A percentile compares a stretch with the other conserved stretches of the same genome.
Conservation (phyloP, 2,797 vertebrate species). For the Tapera naevia region DNA sequence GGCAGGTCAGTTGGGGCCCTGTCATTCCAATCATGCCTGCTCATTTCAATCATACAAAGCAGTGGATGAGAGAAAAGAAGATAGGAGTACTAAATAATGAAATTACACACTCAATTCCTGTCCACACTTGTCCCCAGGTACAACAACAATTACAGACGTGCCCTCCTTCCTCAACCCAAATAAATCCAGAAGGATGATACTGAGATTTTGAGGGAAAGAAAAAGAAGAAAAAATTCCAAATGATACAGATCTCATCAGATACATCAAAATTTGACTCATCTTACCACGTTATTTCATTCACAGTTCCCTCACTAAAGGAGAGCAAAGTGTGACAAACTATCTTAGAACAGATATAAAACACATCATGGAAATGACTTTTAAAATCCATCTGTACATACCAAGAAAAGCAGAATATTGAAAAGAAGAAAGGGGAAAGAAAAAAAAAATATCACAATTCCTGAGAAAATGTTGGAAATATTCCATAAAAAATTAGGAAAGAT, state of each 20-base stretch:
- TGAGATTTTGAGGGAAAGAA: background rate
- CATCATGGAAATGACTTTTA: background rate
- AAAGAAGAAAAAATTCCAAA: background rate
- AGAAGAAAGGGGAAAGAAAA: background rate
- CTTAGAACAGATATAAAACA: background rate
- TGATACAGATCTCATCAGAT: background rate
- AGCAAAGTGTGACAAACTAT: background rate
- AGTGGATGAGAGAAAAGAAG: background rate
- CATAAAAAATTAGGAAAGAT: background rate
- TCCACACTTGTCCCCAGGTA: background rate
- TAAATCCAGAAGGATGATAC: background rate
- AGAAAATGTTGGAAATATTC: background rate
- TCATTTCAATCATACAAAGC: background rate
- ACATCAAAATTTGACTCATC: background rate
- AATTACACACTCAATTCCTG: background rate
- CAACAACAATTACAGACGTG: background rate
- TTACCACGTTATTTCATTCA: background rate
- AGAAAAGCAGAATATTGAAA: background rate
- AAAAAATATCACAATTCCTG: background rate
- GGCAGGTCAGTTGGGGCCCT: too few species aligned
- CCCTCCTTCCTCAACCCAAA: background rate
- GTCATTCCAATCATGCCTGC: background rate
- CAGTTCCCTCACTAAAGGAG: background rate
- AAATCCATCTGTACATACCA: background rate
- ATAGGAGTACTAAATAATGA: background rate